These are phyloP conservation scores for Chromobotia macracanthus DNA, from an alignment of 2,797 vertebrate species.

Conservation along the genomic window DNA sequence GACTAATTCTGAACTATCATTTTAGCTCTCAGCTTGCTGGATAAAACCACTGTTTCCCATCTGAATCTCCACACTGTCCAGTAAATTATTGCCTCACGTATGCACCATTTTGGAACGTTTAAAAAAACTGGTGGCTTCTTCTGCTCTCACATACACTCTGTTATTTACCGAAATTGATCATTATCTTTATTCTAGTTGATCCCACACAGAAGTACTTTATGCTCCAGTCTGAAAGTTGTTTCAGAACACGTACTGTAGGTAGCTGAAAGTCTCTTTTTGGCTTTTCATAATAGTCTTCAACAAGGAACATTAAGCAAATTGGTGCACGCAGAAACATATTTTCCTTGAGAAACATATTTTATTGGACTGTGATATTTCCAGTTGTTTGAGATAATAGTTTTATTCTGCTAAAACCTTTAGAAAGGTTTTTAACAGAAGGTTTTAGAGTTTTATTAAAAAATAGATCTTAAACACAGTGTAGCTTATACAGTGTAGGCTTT, in stretches of 20 bases:
- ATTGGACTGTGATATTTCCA: neutral
- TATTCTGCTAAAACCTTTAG: neutral
- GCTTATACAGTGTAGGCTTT: neutral
- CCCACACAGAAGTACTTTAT: neutral
- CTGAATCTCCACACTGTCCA: slow-evolving; percentile 11
- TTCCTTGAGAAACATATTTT: no score
- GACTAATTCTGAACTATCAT: slow-evolving; percentile 47
- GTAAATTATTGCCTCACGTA: slow-evolving; percentile 5
- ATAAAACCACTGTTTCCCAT: slow-evolving; percentile 34
- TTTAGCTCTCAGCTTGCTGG: slow-evolving; percentile 38
- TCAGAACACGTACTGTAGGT: neutral
- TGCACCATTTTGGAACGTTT: neutral
- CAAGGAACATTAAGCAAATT: slow-evolving; percentile 9
- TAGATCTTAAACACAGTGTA: no score
- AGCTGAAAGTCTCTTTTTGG: neutral
- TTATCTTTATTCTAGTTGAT: neutral
- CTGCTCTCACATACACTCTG: neutral
- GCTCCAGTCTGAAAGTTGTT: neutral
- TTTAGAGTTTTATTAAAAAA: no score
- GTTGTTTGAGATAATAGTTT: neutral
- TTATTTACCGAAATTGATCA: neutral
- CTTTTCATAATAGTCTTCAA: neutral
- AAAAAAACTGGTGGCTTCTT: neutral
- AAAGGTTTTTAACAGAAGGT: neutral
- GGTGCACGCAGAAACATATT: neutral